A percentile compares a stretch with the other conserved stretches of the same genome.
Conservation (phyloP, 1,140 invertebrate species). For the Homalodisca vitripennis region DNA sequence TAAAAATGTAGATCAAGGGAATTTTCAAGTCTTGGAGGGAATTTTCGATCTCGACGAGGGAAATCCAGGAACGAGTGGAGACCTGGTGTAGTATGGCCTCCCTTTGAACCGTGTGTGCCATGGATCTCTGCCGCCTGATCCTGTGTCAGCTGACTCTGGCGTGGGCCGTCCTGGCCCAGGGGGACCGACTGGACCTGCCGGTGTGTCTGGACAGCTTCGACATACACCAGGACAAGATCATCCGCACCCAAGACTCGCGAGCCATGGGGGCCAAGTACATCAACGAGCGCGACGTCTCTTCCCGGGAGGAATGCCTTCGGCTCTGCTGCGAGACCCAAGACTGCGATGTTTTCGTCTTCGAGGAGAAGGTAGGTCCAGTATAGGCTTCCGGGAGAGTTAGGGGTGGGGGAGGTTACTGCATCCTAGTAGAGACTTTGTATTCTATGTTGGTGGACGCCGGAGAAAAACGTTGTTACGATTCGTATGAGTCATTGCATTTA, state of each 20-base stretch:
- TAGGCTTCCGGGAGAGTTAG: neutral
- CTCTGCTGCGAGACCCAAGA: conserved; percentile 82
- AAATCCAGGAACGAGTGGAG: neutral
- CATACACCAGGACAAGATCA: conserved; percentile 85
- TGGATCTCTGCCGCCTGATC: neutral
- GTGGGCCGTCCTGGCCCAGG: neutral
- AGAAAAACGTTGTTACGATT: no score
- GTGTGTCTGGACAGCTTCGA: conserved; percentile 69
- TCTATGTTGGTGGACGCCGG: no score
- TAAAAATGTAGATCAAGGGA: neutral
- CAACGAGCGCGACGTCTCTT: conserved; percentile 76
- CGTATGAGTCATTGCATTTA: no score
- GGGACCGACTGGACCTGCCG: conserved; percentile 14
- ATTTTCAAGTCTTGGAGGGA: neutral
- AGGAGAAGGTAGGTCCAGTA: conserved; percentile 77
- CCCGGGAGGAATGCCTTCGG: conserved; percentile 75
- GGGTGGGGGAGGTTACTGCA: neutral
- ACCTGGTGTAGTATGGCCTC: neutral
- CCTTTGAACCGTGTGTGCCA: neutral
- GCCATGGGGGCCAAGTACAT: conserved; percentile 86
- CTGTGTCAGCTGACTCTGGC: neutral
- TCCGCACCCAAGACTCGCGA: conserved; percentile 83
- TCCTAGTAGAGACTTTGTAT: no score
- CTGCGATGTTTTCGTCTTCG: conserved; percentile 91
- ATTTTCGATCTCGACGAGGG: neutral